Conservation (phyloP, 23 tunicate genomes). For the Corella eumyota region DNA sequence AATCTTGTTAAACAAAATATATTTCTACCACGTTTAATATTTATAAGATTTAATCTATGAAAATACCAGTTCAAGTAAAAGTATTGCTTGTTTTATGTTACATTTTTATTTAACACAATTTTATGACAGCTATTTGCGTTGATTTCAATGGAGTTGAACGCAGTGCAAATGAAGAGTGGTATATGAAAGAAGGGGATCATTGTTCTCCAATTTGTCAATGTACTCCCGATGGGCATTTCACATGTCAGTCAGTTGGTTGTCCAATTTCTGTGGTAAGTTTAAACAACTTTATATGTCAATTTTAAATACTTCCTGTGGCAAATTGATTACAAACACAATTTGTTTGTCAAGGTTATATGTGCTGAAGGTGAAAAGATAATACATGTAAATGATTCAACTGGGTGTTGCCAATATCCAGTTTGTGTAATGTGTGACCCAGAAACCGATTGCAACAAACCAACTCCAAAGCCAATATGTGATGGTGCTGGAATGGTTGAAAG, state of each 20-base stretch:
- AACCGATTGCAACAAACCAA: neutral
- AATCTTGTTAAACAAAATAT: too few species aligned
- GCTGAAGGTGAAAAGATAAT: slow-evolving; percentile 5
- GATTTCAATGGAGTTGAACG: slow-evolving; percentile 5
- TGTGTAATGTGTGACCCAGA: slow-evolving; percentile 6
- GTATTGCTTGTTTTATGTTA: neutral
- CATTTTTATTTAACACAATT: neutral
- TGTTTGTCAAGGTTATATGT: neutral
- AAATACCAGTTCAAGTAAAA: neutral
- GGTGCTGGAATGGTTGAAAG: neutral
- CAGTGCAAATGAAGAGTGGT: slow-evolving; percentile 11
- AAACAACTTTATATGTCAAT: too few species aligned
- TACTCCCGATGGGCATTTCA: too few species aligned
- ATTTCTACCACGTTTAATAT: too few species aligned
- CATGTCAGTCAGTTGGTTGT: too few species aligned
- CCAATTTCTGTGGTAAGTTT: too few species aligned
- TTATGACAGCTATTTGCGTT: slow-evolving; percentile 17
- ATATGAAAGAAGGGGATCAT: neutral
- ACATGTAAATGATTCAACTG: neutral
- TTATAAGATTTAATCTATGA: too few species aligned
- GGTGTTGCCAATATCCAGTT: neutral
- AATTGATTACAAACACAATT: neutral
- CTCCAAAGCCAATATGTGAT: neutral
- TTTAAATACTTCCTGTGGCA: too few species aligned
- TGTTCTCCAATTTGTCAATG: too few species aligned